A percentile compares a stretch with the other conserved stretches of the same genome.
phyloP scores from a whole-genome alignment of 1,140 invertebrate genomes.

The Papilio dardanus region DNA sequence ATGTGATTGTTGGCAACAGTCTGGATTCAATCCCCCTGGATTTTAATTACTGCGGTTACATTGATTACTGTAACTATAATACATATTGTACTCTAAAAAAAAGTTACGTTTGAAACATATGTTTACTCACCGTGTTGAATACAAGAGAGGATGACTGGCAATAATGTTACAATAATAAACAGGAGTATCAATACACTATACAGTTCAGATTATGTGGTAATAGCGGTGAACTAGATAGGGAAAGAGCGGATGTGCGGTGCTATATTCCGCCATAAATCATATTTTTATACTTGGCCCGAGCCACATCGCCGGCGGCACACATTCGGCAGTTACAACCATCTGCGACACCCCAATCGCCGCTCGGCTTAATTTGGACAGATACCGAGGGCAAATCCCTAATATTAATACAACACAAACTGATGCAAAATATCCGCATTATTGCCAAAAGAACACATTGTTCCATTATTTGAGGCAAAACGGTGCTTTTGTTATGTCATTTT shows the following conservation, averaged over 20 bases:
- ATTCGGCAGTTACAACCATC: conserved; percentile 71
- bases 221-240: conserved; percentile 47
- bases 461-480: background rate
- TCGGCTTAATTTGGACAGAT: conserved; percentile 71
- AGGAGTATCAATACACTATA: conserved; percentile 11
- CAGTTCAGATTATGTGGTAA: conserved; percentile 50
- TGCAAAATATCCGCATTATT: conserved; percentile 33
- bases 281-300: conserved; percentile 73
- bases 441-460: conserved; percentile 23
- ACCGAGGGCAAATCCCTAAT: conserved; percentile 58
- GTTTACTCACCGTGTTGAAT: conserved; percentile 40
- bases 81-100: background rate
- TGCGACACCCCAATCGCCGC: conserved; percentile 69
- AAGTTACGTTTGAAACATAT: background rate
- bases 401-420: conserved; percentile 51
- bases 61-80: background rate
- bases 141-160: conserved; percentile 42
- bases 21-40: background rate
- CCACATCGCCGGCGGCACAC: conserved; percentile 50
- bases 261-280: conserved; percentile 69
- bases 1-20: background rate
- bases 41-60: background rate
- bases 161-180: conserved; percentile 15
- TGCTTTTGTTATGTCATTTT: conserved; percentile 7
- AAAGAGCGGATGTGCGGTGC: conserved; percentile 55